Conservation (phyloP, 2,797 vertebrate species). For the Acridotheres tristis region DNA sequence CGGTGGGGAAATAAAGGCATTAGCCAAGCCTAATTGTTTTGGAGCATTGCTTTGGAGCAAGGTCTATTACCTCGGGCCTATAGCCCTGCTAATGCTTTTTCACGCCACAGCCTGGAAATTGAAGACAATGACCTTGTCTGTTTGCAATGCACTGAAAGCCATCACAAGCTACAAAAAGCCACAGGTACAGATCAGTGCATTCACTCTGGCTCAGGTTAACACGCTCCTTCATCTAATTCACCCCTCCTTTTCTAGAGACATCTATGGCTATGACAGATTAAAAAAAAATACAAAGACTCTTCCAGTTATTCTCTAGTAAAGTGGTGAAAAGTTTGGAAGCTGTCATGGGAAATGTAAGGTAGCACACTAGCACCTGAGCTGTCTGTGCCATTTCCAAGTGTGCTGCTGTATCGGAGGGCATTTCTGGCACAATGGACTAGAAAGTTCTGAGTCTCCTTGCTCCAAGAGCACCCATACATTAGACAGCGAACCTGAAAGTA, state of each 20-base stretch:
- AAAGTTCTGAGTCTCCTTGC: no score
- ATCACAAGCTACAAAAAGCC: background rate
- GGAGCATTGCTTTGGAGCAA: background rate
- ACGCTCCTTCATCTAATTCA: background rate
- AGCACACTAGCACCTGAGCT: background rate
- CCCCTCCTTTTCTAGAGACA: background rate
- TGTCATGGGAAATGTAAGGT: background rate
- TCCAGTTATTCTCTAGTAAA: background rate
- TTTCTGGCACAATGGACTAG: background rate
- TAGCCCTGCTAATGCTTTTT: background rate
- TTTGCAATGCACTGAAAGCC: background rate
- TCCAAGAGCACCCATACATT: rapidly evolving
- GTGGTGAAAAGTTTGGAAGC: background rate
- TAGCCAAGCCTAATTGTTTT: background rate
- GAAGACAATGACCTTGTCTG: background rate
- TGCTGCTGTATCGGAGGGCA: background rate
- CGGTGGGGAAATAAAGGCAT: background rate
- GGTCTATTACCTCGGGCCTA: background rate
- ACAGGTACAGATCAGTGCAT: background rate
- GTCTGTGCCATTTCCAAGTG: background rate
- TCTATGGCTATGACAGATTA: background rate
- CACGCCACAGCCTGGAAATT: background rate
- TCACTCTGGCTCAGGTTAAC: background rate
- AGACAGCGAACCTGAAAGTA: background rate
- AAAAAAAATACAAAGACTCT: background rate